These are phyloP conservation scores for Zapornia atra DNA, from an alignment of 2,113 vertebrate genomes.

Conservation along the genomic window DNA sequence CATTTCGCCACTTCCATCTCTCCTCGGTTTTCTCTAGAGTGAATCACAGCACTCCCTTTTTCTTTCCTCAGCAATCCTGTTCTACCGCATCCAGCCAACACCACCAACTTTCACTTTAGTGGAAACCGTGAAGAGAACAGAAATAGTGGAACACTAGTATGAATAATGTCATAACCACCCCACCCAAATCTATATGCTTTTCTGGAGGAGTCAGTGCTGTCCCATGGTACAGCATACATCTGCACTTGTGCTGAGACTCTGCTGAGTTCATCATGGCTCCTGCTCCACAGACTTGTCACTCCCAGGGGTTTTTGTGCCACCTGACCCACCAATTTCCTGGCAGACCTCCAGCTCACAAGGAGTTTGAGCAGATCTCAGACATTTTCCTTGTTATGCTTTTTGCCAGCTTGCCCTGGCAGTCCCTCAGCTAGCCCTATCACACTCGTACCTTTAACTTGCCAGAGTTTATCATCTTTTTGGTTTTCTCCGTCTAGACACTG, in stretches of 20 bases:
- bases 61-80: neutral
- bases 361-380: neutral
- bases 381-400: neutral
- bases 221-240: neutral
- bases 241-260: neutral
- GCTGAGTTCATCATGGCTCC: neutral
- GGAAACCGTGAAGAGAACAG: neutral
- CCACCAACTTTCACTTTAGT: neutral
- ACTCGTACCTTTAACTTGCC: neutral
- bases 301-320: neutral
- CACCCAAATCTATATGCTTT: neutral
- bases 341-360: neutral
- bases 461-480: neutral
- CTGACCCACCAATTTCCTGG: neutral
- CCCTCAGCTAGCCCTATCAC: neutral
- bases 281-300: neutral
- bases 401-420: neutral
- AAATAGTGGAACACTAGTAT: neutral
- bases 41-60: neutral
- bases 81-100: neutral
- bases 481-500: neutral
- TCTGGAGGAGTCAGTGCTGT: neutral
- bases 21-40: neutral
- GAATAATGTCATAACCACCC: fast-evolving
- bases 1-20: neutral